These are phyloP conservation scores for Coenonympha arcania DNA, from an alignment of 2,888 invertebrate species.

Conservation along the genomic window DNA sequence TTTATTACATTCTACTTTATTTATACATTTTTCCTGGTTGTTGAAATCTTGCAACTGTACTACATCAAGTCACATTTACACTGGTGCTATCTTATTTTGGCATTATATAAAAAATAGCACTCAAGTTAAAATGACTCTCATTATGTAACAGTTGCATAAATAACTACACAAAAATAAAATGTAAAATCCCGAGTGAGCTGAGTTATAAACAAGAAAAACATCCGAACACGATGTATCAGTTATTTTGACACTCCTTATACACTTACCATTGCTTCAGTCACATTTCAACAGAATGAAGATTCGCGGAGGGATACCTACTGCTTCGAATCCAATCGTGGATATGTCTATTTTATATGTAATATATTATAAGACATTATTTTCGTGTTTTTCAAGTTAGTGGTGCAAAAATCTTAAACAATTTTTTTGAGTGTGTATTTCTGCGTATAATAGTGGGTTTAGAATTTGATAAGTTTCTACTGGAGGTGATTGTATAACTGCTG, in stretches of 20 bases:
- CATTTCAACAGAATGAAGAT: slow-evolving; percentile 42
- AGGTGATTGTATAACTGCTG: no score
- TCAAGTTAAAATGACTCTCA: no score
- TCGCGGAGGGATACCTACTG: slow-evolving; percentile 54
- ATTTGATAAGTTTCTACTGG: no score
- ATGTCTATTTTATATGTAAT: slow-evolving; percentile 29
- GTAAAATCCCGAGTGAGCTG: slow-evolving; percentile 17
- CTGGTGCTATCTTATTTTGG: no score
- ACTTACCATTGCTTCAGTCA: slow-evolving; percentile 62
- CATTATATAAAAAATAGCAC: no score
- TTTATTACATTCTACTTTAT: no score
- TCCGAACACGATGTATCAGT: slow-evolving; percentile 55
- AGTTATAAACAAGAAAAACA: slow-evolving; percentile 31
- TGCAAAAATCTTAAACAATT: background rate
- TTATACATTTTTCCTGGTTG: no score
- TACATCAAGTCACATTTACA: no score
- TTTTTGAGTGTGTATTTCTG: no score
- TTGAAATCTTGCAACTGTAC: no score
- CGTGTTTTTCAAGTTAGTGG: slow-evolving; percentile 1
- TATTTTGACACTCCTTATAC: slow-evolving; percentile 61
- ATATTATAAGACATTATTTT: background rate
- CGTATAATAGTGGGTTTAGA: no score
- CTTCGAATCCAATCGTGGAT: slow-evolving; percentile 53
- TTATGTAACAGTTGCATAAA: no score
- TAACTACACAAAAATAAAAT: slow-evolving; percentile 16